Percentiles rank a stretch among this genome's conserved stretches.
Conservation (phyloP, 92 coral and sea anemone genomes). For the Metridium senile region DNA sequence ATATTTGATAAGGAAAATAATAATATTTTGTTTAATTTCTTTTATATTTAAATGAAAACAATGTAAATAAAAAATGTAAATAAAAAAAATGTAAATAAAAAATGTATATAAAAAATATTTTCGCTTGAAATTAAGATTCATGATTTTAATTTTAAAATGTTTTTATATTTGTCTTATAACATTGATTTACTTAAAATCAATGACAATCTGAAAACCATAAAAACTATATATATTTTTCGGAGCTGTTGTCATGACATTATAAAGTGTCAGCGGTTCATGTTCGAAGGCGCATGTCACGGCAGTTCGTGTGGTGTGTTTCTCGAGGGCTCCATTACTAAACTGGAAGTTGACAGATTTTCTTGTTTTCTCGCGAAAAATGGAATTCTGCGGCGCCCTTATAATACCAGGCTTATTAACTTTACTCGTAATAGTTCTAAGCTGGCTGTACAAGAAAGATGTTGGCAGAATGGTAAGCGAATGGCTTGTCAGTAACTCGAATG, state of each 20-base stretch:
- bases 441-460: conserved; percentile 14
- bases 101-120: too few species aligned
- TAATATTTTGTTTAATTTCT: too few species aligned
- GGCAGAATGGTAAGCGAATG: background rate
- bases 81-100: too few species aligned
- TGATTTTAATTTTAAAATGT: too few species aligned
- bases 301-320: background rate
- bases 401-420: conserved; percentile 36
- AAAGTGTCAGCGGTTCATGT: conserved; percentile 11
- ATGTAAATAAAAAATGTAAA: too few species aligned
- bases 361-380: conserved; percentile 8
- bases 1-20: too few species aligned
- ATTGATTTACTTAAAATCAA: too few species aligned
- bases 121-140: too few species aligned
- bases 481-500: background rate
- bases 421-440: conserved; percentile 31
- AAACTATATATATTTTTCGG: too few species aligned
- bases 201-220: too few species aligned
- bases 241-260: conserved; percentile 4
- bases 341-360: background rate
- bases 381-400: conserved; percentile 7
- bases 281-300: conserved; percentile 1
- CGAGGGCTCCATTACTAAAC: background rate
- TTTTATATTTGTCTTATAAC: too few species aligned
- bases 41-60: too few species aligned